Evolutionary conservation across 30 jellyfish, hydroid and myxozoan genomes (phyloP), one percentile per base, ranked within the genome.

Genomic region (Aurelia aurita): DNA sequence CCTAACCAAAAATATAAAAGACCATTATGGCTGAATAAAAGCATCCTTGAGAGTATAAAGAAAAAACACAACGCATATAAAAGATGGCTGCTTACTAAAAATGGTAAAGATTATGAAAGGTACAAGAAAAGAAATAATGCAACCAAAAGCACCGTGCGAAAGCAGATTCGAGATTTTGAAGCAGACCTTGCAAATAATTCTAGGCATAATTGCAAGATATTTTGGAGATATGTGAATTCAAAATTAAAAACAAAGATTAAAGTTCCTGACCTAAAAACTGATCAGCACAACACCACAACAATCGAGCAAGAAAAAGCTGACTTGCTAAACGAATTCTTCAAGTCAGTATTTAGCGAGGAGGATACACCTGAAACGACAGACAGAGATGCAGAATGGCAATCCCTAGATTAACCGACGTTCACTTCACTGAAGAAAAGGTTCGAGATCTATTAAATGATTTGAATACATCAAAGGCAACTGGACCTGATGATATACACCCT

Each of bases 291-390:
- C 74, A 21, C n/a, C 3, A 62, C 74, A 62, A 12, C 43, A 62
- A 62, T 19, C 47, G 74, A 7, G 13, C 74, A 62, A 62, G 74
- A 62, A 62, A 62, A 62, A n/a, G 44, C 13, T 62, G 13, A 62
- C 21, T 21, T 7, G 47, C 74, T 62, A 23, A 62, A 62, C 21
- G 47, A 62, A 2, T 62, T 62, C 47, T 62, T 62, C 47, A 62
- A 3, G 3, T 61, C 74, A 2, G 45, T 61, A 61, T 61, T 61
- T 61, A 61, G 35, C 18, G n/a, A 62, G 47, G 74, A 1, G 21
- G 74, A 62, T 62, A 29, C 6, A 29, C 18, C 74, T 26, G 35
- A 23, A 21, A 49, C n/a, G 20, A 23, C 74, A n/a, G 21, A 7
- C 8, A 62, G 43, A 2, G 74, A 62, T 62, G 29, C 43, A 9